Evolutionary conservation across 2,888 invertebrate species (phyloP).

Genomic region (Cheilosia vernalis): DNA sequence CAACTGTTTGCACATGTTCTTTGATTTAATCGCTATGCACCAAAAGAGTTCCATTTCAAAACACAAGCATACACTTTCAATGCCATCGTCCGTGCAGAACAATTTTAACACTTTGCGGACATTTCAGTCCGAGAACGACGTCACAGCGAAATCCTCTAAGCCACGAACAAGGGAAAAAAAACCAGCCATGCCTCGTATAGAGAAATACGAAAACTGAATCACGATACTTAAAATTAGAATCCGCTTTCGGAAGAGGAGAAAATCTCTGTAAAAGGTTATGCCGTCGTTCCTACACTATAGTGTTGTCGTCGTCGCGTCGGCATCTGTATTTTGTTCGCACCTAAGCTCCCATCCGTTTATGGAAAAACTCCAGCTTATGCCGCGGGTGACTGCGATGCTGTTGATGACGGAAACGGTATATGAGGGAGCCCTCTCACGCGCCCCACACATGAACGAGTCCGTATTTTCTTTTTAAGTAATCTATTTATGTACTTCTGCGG

Average conservation of each 20-base stretch:
- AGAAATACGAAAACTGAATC: conserved; percentile 56
- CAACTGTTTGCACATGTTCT: conserved; percentile 1
- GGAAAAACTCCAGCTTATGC: conserved; percentile 41
- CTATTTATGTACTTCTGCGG: conserved; percentile 41
- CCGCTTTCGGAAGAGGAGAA: conserved; percentile 7
- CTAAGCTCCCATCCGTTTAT: conserved; percentile 54
- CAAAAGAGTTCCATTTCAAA: conserved; percentile 3
- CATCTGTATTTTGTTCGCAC: conserved; percentile 48
- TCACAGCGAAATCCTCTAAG: conserved; percentile 19
- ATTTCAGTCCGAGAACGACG: neutral
- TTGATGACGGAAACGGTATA: conserved; percentile 1
- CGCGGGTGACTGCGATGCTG: conserved; percentile 34
- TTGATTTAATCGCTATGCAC: conserved; percentile 42
- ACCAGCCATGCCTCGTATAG: conserved; percentile 9
- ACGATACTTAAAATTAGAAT: conserved; percentile 64
- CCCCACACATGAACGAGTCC: neutral
- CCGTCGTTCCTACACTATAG: neutral
- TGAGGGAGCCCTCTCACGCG: neutral
- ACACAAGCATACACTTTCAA: conserved; percentile 37
- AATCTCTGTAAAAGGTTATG: conserved; percentile 44
- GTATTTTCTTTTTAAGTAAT: conserved; percentile 24
- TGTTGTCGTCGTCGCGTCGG: conserved; percentile 18
- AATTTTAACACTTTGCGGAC: conserved; percentile 35
- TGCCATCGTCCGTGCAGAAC: conserved; percentile 28
- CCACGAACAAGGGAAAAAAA: conserved; percentile 44